These are phyloP conservation scores for Hololepta plana DNA, from an alignment of 2,888 invertebrate genomes.

Conservation along the genomic window DNA sequence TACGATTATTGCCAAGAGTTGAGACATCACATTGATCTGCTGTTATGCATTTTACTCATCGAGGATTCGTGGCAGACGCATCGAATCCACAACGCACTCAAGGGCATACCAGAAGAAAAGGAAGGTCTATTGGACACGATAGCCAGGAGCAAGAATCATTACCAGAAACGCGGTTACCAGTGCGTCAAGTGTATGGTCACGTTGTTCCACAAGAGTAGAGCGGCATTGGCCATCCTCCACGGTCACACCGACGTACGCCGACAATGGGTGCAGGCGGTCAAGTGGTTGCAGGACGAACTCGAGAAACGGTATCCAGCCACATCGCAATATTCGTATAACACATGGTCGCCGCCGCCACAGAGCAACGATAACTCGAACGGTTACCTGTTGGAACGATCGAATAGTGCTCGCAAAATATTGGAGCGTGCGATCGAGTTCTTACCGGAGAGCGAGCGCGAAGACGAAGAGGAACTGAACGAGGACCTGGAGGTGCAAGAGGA, in stretches of 20 bases:
- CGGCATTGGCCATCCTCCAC: slow-evolving; percentile 63
- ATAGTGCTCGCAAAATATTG: slow-evolving; percentile 79
- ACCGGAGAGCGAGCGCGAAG: slow-evolving; percentile 39
- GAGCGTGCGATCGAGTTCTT: slow-evolving; percentile 60
- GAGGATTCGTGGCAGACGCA: slow-evolving; percentile 95
- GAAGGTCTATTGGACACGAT: slow-evolving; percentile 90
- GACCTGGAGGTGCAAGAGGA: slow-evolving; percentile 24
- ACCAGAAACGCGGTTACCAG: slow-evolving; percentile 92
- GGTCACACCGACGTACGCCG: slow-evolving; percentile 60
- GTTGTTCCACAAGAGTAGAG: slow-evolving; percentile 69
- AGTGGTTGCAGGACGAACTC: slow-evolving; percentile 91
- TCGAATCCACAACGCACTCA: slow-evolving; percentile 82
- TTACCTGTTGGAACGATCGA: slow-evolving; percentile 79
- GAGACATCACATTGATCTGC: slow-evolving; percentile 77
- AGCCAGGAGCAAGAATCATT: slow-evolving; percentile 79
- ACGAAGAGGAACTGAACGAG: slow-evolving; percentile 21
- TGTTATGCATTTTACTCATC: slow-evolving; percentile 70
- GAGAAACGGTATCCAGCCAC: slow-evolving; percentile 51
- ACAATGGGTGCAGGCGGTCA: slow-evolving; percentile 77
- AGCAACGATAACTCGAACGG: slow-evolving; percentile 92
- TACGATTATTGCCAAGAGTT: slow-evolving; percentile 90
- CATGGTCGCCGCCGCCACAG: slow-evolving; percentile 88
- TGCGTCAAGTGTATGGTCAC: slow-evolving; percentile 91
- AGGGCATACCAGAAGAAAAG: slow-evolving; percentile 70
- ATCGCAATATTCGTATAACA: slow-evolving; percentile 67